A percentile compares a stretch with the other conserved stretches of the same genome.
These are phyloP conservation scores for Xestia rhomboidea DNA, from an alignment of 2,888 invertebrate genomes.

Conservation along the genomic window DNA sequence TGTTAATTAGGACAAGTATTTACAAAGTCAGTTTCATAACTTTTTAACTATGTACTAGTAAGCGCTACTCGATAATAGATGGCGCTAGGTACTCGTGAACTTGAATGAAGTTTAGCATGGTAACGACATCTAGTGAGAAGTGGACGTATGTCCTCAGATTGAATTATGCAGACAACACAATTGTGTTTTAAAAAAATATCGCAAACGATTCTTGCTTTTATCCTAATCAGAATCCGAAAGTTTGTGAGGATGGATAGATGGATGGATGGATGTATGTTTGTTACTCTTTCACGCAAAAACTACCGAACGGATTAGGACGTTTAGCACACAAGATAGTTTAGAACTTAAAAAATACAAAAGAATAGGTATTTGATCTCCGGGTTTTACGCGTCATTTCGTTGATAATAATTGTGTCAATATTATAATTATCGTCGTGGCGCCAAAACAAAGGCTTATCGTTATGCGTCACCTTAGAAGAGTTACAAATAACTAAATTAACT, in stretches of 20 bases:
- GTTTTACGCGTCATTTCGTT: not conserved
- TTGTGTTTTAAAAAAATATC: not conserved
- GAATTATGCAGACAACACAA: not conserved
- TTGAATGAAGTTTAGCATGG: not conserved
- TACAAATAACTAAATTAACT: not conserved
- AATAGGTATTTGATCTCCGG: not conserved
- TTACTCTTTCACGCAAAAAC: too few species aligned
- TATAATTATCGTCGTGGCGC: not conserved
- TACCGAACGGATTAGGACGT: too few species aligned
- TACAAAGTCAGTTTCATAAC: not conserved
- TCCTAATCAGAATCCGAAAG: too few species aligned
- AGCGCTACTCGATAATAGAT: constrained; percentile 64
- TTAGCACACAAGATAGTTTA: too few species aligned
- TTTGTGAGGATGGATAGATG: too few species aligned
- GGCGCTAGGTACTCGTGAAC: constrained; percentile 39
- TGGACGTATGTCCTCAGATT: constrained; percentile 38
- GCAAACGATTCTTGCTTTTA: not conserved
- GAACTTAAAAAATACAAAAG: too few species aligned
- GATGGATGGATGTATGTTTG: too few species aligned
- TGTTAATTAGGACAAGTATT: not conserved
- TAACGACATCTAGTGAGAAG: constrained; percentile 76
- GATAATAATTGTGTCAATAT: not conserved
- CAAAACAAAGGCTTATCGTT: constrained; percentile 14
- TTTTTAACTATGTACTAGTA: constrained; percentile 4
- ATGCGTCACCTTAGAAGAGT: not conserved